Evolutionary conservation across 2,888 invertebrate genomes (phyloP).

Genomic region (Ochropacha duplaris): DNA sequence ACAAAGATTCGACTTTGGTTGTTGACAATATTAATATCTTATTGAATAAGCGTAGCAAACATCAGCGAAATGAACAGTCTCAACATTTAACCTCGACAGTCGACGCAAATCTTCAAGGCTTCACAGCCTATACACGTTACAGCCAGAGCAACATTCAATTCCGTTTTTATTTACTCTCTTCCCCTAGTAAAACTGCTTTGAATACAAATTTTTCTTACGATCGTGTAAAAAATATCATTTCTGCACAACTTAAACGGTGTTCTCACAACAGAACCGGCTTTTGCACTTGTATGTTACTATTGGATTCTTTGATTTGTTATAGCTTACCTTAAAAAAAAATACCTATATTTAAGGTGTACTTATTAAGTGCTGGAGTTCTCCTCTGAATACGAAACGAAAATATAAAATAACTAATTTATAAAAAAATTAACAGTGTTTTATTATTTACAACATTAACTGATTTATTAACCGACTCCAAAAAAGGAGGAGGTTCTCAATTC

Average conservation of each 20-base stretch:
- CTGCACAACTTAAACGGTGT: not conserved
- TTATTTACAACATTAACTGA: too few species aligned
- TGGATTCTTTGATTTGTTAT: not conserved
- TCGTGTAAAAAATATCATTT: not conserved
- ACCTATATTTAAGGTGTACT: not conserved
- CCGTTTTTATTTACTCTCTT: slow-evolving; percentile 1
- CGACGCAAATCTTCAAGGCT: not conserved
- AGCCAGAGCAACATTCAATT: not conserved
- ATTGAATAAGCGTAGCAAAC: not conserved
- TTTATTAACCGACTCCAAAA: too few species aligned
- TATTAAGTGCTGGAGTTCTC: too few species aligned
- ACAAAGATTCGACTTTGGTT: not conserved
- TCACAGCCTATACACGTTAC: not conserved
- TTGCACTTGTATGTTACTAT: not conserved
- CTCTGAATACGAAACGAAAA: too few species aligned
- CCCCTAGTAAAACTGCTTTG: not conserved
- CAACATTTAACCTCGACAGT: not conserved
- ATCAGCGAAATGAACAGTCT: not conserved
- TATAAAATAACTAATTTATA: too few species aligned
- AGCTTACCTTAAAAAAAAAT: not conserved
- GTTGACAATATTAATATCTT: not conserved
- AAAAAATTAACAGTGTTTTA: too few species aligned
- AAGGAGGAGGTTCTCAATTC: too few species aligned
- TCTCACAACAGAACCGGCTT: not conserved
- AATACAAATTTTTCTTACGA: not conserved